Percentiles rank a stretch among this genome's conserved stretches.
Evolutionary conservation across 2,797 vertebrate species (phyloP).

Genomic region (Rachycentron canadum): DNA sequence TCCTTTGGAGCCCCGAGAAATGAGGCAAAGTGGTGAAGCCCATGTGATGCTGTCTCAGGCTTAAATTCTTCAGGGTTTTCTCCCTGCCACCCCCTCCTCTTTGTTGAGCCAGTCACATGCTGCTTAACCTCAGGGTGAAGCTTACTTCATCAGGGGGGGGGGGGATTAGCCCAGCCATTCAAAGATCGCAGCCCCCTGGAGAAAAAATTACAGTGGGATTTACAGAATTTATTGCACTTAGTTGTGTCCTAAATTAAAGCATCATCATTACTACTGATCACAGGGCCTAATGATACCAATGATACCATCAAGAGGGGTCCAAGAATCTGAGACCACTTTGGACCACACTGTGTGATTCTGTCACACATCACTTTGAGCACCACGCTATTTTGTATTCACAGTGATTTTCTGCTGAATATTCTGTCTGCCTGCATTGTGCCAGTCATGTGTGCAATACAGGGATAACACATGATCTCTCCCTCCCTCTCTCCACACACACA

Average conservation of each 20-base stretch:
- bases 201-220: neutral
- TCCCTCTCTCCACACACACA: neutral
- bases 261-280: neutral
- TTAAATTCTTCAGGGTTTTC: constrained; percentile 41
- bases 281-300: neutral
- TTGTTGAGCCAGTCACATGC: constrained; percentile 75
- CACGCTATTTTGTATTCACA: neutral
- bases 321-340: too few species aligned
- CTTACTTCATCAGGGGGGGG: constrained; percentile 15
- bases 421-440: too few species aligned
- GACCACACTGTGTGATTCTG: too few species aligned
- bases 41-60: constrained; percentile 32
- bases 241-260: neutral
- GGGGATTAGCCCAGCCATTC: constrained; percentile 1
- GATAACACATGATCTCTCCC: neutral
- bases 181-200: neutral
- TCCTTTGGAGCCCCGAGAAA: neutral
- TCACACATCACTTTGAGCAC: neutral
- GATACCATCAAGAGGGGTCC: neutral
- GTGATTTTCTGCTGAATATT: neutral
- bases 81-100: neutral
- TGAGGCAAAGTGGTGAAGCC: constrained; percentile 1
- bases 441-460: constrained; percentile 10
- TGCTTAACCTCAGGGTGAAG: constrained; percentile 51
- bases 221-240: neutral